Evolutionary conservation across 2,888 invertebrate species (phyloP).

Genomic region (Seladonia tumulorum): DNA sequence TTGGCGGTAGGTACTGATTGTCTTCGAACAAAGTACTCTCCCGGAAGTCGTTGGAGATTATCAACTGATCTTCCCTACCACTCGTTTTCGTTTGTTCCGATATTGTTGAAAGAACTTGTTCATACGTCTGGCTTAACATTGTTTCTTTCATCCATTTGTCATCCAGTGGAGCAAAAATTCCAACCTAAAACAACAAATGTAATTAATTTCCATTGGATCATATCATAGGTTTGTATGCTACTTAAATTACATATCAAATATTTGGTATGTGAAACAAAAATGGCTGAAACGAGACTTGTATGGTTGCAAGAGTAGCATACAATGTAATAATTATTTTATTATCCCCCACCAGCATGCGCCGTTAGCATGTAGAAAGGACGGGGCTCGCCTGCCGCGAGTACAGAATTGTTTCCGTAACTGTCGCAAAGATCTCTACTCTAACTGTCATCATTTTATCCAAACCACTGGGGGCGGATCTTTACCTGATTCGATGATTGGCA

Average conservation of each 20-base stretch:
- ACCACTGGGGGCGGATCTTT: constrained; percentile 15
- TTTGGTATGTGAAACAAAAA: no score
- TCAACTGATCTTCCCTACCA: constrained; percentile 6
- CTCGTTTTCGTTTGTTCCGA: background rate
- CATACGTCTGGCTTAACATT: background rate
- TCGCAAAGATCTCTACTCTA: no score
- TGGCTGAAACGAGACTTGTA: no score
- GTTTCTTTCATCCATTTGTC: constrained; percentile 74
- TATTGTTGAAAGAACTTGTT: background rate
- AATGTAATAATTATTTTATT: no score
- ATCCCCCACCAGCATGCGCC: no score
- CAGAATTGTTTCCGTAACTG: no score
- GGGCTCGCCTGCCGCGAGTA: no score
- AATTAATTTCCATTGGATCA: background rate
- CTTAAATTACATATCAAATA: no score
- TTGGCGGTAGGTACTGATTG: constrained; percentile 76
- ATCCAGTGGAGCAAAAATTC: constrained; percentile 78
- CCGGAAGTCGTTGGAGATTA: constrained; percentile 39
- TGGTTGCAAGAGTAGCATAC: no score
- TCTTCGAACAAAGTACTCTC: constrained; percentile 56
- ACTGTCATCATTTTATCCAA: no score
- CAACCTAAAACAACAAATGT: constrained; percentile 72
- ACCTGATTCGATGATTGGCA: constrained; percentile 84
- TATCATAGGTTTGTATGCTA: background rate
- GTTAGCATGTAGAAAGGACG: no score